Conservation (phyloP, 2,113 vertebrate species). For the Empidonax traillii region DNA sequence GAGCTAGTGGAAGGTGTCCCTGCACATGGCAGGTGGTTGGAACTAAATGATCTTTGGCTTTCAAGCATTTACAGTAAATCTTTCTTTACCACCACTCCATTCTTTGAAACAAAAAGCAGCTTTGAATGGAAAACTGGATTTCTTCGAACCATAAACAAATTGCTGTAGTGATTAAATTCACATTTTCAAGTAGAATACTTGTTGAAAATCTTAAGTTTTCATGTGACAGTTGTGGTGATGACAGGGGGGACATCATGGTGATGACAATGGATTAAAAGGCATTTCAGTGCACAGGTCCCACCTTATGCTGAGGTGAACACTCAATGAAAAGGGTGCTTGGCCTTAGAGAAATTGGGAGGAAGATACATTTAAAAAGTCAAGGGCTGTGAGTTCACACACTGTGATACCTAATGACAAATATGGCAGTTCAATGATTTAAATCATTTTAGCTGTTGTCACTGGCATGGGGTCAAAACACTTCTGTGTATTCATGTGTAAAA, state of each 20-base stretch:
- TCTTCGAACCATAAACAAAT: not conserved
- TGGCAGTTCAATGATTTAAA: accelerated
- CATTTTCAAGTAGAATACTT: not conserved
- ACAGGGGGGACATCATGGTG: not conserved
- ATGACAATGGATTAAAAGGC: not conserved
- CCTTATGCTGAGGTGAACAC: accelerated
- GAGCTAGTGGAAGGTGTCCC: not conserved
- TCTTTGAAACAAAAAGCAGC: not conserved
- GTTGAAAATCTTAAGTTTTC: not conserved
- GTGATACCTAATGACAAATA: too few relatives aligned
- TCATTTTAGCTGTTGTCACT: accelerated
- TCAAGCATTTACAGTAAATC: not conserved
- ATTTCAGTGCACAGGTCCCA: not conserved
- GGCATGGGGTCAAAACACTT: accelerated
- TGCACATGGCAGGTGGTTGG: not conserved
- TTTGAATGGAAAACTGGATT: not conserved
- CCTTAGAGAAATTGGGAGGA: accelerated
- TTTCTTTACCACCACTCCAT: not conserved
- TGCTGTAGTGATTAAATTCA: not conserved
- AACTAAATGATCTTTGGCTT: not conserved
- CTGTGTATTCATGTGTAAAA: accelerated
- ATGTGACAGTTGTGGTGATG: not conserved
- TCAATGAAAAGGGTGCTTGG: not conserved
- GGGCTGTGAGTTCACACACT: not conserved
- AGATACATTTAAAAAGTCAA: not conserved